Base-by-base conservation (phyloP, 2,888 invertebrate species). In the Chrysotoxum bicinctum region DNA sequence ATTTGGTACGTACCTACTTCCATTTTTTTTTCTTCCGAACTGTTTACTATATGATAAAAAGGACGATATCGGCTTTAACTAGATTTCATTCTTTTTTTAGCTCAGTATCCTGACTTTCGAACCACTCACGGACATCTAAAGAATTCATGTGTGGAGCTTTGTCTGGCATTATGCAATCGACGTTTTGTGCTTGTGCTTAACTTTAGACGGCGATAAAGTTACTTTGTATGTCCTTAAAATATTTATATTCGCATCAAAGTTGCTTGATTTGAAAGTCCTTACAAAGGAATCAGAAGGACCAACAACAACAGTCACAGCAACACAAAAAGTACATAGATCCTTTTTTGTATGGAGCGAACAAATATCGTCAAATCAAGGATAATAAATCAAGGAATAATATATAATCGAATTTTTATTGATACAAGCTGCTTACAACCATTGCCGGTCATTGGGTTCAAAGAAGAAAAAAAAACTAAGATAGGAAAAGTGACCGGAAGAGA, bases 321-420 rank as follows among this genome's bases (percentile, higher is more conserved):
- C 21, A 64, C n/a, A 45, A 9, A 52, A 48, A 45, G 32, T n/a
- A 12, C 12, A 2, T 2, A 12, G 30, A 48, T 66, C 14, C 23
- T 48, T 66, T 23, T 26, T 64, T 37, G 16, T 64, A 14, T 8
- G 40, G 16, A 60, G 45, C 43, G 66, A 77, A 52, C 56, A 30
- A 50, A 58, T 56, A 68, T 60, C 74, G 75, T 72, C 70, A 43
- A 64, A 64, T 64, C 43, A 64, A 66, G 82, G 79, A 75, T 79
- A 64, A 87, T 87, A 87, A 87, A 87, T 87, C 83, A 87, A 76
- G 76, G 87, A 87, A 84, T 79, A 83, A 86, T 87, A 88, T 89
- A 91, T 91, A 91, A 91, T 91, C 91, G 91, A 91, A 91, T 91
- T 91, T 91, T 91, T 91, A 91, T 91, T 91, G 91, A 90, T 91